Evolutionary conservation across 2,113 vertebrate species (phyloP), one percentile per base, ranked within the genome.

Genomic region (Drymodes brunneopygia): DNA sequence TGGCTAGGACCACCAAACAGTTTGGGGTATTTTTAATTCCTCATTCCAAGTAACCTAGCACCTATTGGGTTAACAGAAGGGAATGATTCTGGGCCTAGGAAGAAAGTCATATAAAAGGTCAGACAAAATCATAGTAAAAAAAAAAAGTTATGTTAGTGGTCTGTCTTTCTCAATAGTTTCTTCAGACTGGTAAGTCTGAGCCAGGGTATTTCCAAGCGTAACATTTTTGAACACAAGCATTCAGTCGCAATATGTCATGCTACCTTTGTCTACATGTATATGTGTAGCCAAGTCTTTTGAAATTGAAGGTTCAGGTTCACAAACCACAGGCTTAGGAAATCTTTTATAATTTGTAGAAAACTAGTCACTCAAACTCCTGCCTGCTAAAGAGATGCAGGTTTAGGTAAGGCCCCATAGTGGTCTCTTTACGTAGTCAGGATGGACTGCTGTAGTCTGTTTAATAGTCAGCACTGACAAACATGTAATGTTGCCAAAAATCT

Each of bases 211-310:
- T 71, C 27, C 27, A 77, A 58, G 21, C 38, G 14, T 33, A 38
- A 33, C 1, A 22, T 18, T 53, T 69, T 62, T 64, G 23, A 67
- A 33, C 12, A 62, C 81, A 89, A 48, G 7, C 0, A 1, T 45
- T 81, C 48, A 58, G 27, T 58, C 21, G 20, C 35, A 56, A 53
- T 69, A 44, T 35, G 19, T 4, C 6, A 9, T 18, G 24, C 6
- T 73, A 20, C 7, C 3, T 78, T 86, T 50, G 9, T 38, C 35
- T 60, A 40, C 0, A 0, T 28, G 5, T 33, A 18, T 51, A 12
- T 8, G 6, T 47, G 25, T 58, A 27, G n/a, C 21, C 1, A 3
- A 87, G 11, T 21, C 17, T 13, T 80, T 53, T 48, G 25, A 79
- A 94, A 92, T 62, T 33, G 6, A 80, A 90, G 16, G 6, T 56